Evolutionary conservation across 2,797 vertebrate genomes (phyloP).

Genomic region (Parauchenoglanis punctatus): DNA sequence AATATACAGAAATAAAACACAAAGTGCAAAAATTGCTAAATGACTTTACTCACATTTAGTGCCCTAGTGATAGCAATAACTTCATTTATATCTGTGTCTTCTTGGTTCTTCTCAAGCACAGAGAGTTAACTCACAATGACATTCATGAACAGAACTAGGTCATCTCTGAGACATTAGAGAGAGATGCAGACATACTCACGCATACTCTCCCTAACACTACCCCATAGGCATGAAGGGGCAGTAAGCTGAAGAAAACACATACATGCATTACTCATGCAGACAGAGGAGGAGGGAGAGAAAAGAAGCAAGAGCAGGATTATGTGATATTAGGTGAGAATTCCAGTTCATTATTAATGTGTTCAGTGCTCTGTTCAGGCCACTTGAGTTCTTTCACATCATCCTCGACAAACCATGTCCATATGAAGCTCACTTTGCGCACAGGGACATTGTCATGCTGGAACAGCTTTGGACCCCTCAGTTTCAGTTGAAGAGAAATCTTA

Average conservation of each 20-base stretch:
- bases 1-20: neutral
- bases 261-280: neutral
- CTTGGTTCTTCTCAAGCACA: slow-evolving; percentile 77
- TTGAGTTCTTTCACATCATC: neutral
- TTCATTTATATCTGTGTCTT: slow-evolving; percentile 17
- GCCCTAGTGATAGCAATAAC: neutral
- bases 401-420: neutral
- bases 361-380: neutral
- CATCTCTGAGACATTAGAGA: slow-evolving; percentile 58
- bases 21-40: neutral
- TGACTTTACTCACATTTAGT: slow-evolving; percentile 8
- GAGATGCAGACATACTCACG: slow-evolving; percentile 34
- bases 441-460: neutral
- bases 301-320: too few relatives aligned
- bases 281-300: neutral
- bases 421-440: neutral
- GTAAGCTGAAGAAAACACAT: slow-evolving; percentile 16
- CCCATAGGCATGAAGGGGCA: slow-evolving; percentile 64
- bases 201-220: slow-evolving; percentile 37
- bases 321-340: too few relatives aligned
- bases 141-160: slow-evolving; percentile 79
- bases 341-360: neutral
- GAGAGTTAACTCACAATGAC: slow-evolving; percentile 71
- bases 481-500: too few relatives aligned
- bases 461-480: neutral